Conservation (phyloP, 2,797 vertebrate genomes). For the Lophius americanus region DNA sequence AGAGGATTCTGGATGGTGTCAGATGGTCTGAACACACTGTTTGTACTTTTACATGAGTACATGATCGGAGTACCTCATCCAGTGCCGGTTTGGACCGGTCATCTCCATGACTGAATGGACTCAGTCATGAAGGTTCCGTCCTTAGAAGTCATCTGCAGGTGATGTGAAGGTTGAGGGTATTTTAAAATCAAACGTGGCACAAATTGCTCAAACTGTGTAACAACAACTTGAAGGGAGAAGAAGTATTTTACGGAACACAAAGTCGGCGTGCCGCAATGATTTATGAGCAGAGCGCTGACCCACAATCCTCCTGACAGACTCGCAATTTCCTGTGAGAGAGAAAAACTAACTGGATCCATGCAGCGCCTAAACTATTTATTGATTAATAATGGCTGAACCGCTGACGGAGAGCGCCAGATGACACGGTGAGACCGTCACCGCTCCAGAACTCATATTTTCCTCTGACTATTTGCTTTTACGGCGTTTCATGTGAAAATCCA, state of each 20-base stretch:
- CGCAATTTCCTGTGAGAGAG: conserved; percentile 79
- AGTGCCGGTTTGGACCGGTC: too few species aligned
- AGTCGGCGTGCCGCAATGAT: conserved; percentile 54
- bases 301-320: conserved; percentile 69
- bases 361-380: conserved; percentile 43
- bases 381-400: conserved; percentile 41
- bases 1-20: too few species aligned
- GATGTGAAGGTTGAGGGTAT: not conserved
- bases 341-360: conserved; percentile 67
- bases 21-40: too few species aligned
- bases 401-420: conserved; percentile 13
- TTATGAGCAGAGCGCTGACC: conserved; percentile 62
- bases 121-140: too few species aligned
- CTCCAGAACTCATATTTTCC: conserved; percentile 55
- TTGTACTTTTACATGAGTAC: too few species aligned
- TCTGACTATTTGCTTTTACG: conserved; percentile 38
- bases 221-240: conserved; percentile 15
- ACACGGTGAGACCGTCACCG: conserved; percentile 34
- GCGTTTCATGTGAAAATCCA: conserved; percentile 54
- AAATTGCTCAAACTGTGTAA: conserved; percentile 18
- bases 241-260: conserved; percentile 32
- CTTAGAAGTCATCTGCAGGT: too few species aligned
- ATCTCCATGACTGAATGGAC: too few species aligned
- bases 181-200: conserved; percentile 35
- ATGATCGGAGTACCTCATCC: too few species aligned